These are phyloP conservation scores for Gnathochromis pfefferi DNA, from an alignment of 2,113 vertebrate species.

Conservation along the genomic window DNA sequence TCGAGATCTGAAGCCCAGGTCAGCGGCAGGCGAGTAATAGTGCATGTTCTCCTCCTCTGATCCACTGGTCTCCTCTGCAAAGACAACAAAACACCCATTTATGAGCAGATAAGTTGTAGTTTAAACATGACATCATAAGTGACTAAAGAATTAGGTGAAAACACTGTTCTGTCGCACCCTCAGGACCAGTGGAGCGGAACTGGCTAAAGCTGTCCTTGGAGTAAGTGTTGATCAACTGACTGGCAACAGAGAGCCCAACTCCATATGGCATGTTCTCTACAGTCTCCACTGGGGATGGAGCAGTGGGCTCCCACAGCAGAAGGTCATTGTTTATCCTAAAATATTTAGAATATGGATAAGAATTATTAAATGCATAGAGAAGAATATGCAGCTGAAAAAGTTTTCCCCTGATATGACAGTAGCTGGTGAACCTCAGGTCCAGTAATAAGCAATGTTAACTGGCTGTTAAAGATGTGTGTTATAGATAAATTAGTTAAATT, in stretches of 20 bases:
- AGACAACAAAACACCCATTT: background rate
- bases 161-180: slow-evolving; percentile 71
- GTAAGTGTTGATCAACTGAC: slow-evolving; percentile 93
- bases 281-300: slow-evolving; percentile 95
- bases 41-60: slow-evolving; percentile 91
- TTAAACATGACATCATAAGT: background rate
- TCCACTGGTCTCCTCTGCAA: slow-evolving; percentile 90
- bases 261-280: slow-evolving; percentile 93
- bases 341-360: slow-evolving; percentile 37
- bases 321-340: slow-evolving; percentile 93
- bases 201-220: slow-evolving; percentile 89
- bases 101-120: background rate
- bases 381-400: background rate
- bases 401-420: background rate
- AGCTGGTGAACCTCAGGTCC: background rate
- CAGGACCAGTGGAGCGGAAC: slow-evolving; percentile 83
- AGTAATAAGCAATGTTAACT: background rate
- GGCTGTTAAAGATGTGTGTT: background rate
- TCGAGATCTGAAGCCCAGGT: slow-evolving; percentile 80
- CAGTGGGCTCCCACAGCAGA: slow-evolving; percentile 94
- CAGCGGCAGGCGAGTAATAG: slow-evolving; percentile 78
- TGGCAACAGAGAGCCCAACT: slow-evolving; percentile 92
- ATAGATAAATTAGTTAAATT: background rate
- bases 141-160: background rate
- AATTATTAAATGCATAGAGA: background rate